These are phyloP conservation scores for Oligia strigilis DNA, from an alignment of 2,888 invertebrate species.

Conservation along the genomic window DNA sequence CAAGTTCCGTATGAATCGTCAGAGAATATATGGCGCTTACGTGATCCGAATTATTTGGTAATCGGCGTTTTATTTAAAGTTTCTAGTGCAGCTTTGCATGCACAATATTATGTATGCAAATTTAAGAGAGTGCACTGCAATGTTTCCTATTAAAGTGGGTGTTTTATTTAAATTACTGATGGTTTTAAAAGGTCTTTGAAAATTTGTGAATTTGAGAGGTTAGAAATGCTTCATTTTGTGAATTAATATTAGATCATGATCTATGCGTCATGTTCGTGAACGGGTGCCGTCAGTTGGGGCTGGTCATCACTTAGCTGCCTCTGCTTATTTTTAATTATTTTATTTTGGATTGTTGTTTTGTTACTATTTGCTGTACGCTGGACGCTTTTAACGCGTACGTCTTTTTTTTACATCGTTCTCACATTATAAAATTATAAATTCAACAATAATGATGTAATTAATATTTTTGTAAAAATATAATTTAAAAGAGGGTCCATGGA, in stretches of 20 bases:
- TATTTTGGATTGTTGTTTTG: too few relatives aligned
- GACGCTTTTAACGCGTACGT: too few relatives aligned
- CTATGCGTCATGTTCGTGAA: too few relatives aligned
- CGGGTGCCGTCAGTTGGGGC: too few relatives aligned
- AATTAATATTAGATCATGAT: neutral
- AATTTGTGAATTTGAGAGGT: neutral
- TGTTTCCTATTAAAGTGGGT: neutral
- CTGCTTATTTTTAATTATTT: too few relatives aligned
- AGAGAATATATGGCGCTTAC: constrained; percentile 49
- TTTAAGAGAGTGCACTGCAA: constrained; percentile 21
- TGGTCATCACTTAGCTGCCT: too few relatives aligned
- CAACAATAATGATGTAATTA: too few relatives aligned
- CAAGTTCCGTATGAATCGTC: constrained; percentile 53
- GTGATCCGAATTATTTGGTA: constrained; percentile 59
- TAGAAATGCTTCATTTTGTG: neutral
- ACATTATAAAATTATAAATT: too few relatives aligned
- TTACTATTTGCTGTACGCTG: too few relatives aligned
- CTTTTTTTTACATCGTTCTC: too few relatives aligned
- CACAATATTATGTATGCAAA: constrained; percentile 37
- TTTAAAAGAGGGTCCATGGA: too few relatives aligned
- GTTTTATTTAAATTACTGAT: neutral
- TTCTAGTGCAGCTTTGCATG: constrained; percentile 43
- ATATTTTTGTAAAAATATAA: too few relatives aligned
- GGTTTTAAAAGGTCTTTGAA: neutral
- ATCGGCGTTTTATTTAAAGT: constrained; percentile 58